Conservation (phyloP, 2,888 invertebrate species). For the Lepidochitona cinerea region DNA sequence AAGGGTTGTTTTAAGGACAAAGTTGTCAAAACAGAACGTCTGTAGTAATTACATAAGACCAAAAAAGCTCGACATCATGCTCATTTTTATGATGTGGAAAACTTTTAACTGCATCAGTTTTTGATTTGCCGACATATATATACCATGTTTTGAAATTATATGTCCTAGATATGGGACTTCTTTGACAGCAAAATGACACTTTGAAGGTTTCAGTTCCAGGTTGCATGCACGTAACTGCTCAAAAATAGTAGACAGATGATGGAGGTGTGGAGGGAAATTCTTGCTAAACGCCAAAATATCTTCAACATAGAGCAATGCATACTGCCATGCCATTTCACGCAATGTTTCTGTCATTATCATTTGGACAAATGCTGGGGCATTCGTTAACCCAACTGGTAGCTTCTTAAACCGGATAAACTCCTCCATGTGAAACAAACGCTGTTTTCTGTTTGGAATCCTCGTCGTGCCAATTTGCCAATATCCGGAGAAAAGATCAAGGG, state of each 20-base stretch:
- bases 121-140: neutral
- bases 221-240: neutral
- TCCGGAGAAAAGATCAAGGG: neutral
- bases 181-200: neutral
- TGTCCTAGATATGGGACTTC: neutral
- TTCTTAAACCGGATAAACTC: neutral
- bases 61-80: neutral
- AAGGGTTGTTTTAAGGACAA: slow-evolving; percentile 46
- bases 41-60: slow-evolving; percentile 52
- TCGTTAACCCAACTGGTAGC: slow-evolving; percentile 7
- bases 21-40: slow-evolving; percentile 54
- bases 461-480: slow-evolving; percentile 7
- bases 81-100: neutral
- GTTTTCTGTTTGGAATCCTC: slow-evolving; percentile 7
- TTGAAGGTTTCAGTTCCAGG: slow-evolving; percentile 11
- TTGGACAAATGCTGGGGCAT: neutral
- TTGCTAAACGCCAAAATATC: slow-evolving; percentile 13
- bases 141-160: neutral
- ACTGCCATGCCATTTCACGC: slow-evolving; percentile 14
- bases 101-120: neutral
- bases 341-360: slow-evolving; percentile 9
- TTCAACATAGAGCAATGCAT: slow-evolving; percentile 18
- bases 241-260: slow-evolving; percentile 5
- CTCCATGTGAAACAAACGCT: slow-evolving; percentile 5
- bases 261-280: slow-evolving; percentile 10